Evolutionary conservation across 2,888 invertebrate species (phyloP).

Genomic region (Dicycla oo): DNA sequence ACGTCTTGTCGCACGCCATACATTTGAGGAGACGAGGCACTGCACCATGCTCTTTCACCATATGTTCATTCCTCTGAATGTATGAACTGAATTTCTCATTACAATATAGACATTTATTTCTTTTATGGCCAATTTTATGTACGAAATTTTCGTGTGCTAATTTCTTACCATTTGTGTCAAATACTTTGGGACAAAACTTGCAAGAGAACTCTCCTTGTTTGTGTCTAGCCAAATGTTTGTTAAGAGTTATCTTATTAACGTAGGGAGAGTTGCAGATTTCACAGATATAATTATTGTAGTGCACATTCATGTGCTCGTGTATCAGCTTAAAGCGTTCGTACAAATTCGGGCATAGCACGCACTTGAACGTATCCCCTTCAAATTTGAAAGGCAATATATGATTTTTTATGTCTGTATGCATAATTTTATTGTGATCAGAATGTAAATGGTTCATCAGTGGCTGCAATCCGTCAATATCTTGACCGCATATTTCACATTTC

Average conservation of each 20-base stretch:
- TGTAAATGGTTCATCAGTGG: conserved; percentile 35
- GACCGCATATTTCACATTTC: conserved; percentile 42
- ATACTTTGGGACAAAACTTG: conserved; percentile 52
- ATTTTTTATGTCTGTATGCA: conserved; percentile 55
- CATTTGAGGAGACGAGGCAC: conserved; percentile 45
- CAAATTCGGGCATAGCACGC: conserved; percentile 38
- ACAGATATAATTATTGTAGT: conserved; percentile 57
- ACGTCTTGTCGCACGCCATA: conserved; percentile 61
- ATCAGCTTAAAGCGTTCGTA: conserved; percentile 54
- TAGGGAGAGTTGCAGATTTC: conserved; percentile 75
- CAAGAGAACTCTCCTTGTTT: conserved; percentile 58
- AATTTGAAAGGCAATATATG: conserved; percentile 60
- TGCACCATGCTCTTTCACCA: conserved; percentile 53
- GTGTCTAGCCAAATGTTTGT: conserved; percentile 47
- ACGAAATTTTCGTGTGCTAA: conserved; percentile 56
- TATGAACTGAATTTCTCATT: conserved; percentile 50
- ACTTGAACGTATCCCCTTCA: conserved; percentile 40
- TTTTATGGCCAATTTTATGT: conserved; percentile 38
- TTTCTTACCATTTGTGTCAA: conserved; percentile 56
- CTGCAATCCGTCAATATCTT: conserved; percentile 37
- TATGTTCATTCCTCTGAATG: conserved; percentile 50
- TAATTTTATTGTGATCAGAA: conserved; percentile 28
- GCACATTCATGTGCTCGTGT: conserved; percentile 60
- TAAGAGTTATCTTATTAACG: conserved; percentile 71
- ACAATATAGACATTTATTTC: conserved; percentile 58